Evolutionary conservation across 37 sponge, comb jelly and placozoan genomes (phyloP).

Genomic region (Axinella damicornis): DNA sequence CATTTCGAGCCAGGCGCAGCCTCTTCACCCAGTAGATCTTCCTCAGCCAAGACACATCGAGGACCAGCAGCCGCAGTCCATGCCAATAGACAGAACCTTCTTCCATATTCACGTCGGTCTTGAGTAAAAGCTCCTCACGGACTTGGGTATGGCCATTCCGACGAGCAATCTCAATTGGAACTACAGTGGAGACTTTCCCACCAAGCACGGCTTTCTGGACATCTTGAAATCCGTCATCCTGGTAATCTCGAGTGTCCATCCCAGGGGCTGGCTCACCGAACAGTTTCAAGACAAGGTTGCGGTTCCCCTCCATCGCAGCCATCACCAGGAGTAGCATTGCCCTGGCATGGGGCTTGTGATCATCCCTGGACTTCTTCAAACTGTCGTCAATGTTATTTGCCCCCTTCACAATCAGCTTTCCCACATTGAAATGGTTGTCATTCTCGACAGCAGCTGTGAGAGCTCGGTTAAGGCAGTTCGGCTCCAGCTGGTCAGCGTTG

Average conservation of each 20-base stretch:
- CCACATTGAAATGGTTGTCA: slow-evolving; percentile 58
- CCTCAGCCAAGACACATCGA: slow-evolving; percentile 77
- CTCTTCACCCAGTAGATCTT: slow-evolving; percentile 79
- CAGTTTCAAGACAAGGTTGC: slow-evolving; percentile 32
- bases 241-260: background rate
- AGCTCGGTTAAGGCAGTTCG: slow-evolving; percentile 48
- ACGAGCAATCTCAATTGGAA: slow-evolving; percentile 77
- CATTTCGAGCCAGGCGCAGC: slow-evolving; percentile 74
- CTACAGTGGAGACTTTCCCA: slow-evolving; percentile 55
- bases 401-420: slow-evolving; percentile 56
- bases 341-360: slow-evolving; percentile 23
- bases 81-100: slow-evolving; percentile 77
- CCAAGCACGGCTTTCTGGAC: slow-evolving; percentile 34
- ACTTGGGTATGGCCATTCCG: slow-evolving; percentile 29
- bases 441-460: slow-evolving; percentile 48
- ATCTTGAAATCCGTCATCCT: slow-evolving; percentile 29
- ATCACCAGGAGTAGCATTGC: slow-evolving; percentile 63
- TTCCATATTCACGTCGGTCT: slow-evolving; percentile 74
- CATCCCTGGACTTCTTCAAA: slow-evolving; percentile 8
- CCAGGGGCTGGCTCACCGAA: slow-evolving; percentile 42
- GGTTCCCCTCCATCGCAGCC: slow-evolving; percentile 48
- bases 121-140: slow-evolving; percentile 72
- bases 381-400: slow-evolving; percentile 33
- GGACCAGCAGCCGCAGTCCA: slow-evolving; percentile 63
- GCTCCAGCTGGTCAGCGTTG: slow-evolving; percentile 43